Base-by-base conservation (phyloP, 2,888 invertebrate genomes). In the Calliopum simillimum region DNA sequence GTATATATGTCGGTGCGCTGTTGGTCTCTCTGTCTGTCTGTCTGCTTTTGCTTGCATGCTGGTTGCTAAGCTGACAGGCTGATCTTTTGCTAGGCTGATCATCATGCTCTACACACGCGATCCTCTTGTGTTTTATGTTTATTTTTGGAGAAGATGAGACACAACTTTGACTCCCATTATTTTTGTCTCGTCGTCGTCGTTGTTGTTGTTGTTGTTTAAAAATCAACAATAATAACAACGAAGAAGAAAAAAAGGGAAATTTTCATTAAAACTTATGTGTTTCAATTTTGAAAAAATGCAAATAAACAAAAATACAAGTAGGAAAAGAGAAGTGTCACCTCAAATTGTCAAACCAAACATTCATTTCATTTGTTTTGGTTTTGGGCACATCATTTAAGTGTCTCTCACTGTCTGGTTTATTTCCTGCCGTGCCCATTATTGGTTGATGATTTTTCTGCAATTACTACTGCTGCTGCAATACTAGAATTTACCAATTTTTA, bases 371-470 rank as follows among this genome's bases (percentile, higher is more conserved):
- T 59, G 43, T 23, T n/a, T 43, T 33, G 44, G 13, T 62, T 55
- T 23, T 65, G 69, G 70, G 71, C 74, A 69, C 71, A 73, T 76
- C 72, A 75, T 67, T 74, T 58, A 19, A 47, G 43, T 59, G 64
- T 71, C 33, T 67, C 64, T 68, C 65, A 25, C 67, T 64, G 82
- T 81, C 81, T 81, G 82, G 77, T 81, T 78, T 77, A 78, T 76
- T 81, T 81, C 81, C 81, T 81, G 81, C 79, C 81, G 82, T 75
- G 81, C 81, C 81, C 81, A 81, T 76, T 75, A 78, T 74, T 76
- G 75, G 33, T 8, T 33, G 33, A 33, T 33, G 33, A 33, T 33
- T 33, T 72, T 74, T 76, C 43, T 65, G 44, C 63, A 59, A 66
- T 53, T 59, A 23, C 21, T 63, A 33, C 25, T 16, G 16, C 41